Evolutionary conservation across 2,113 vertebrate species (phyloP).

Genomic region (Fulica atra): DNA sequence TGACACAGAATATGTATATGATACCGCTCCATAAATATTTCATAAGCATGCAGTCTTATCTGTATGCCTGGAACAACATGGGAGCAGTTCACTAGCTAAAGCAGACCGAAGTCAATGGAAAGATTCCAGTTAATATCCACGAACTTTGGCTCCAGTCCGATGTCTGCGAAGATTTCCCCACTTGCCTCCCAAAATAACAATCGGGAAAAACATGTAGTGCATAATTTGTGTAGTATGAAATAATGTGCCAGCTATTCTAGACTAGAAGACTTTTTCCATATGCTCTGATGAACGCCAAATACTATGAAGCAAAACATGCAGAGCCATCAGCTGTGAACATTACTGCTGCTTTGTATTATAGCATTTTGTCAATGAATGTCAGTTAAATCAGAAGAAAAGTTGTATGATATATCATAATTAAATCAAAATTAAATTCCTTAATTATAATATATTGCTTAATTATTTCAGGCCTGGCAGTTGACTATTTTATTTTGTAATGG

Average conservation of each 20-base stretch:
- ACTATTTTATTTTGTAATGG: slow-evolving; percentile 39
- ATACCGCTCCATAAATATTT: slow-evolving; percentile 36
- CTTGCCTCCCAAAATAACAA: not conserved
- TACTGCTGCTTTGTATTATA: slow-evolving; percentile 17
- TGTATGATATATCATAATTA: slow-evolving; percentile 41
- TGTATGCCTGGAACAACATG: not conserved
- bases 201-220: not conserved
- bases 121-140: not conserved
- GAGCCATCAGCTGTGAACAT: slow-evolving; percentile 11
- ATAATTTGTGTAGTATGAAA: not conserved
- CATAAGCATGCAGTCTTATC: not conserved
- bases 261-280: slow-evolving; percentile 23
- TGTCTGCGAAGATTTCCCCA: not conserved
- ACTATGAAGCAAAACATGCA: not conserved
- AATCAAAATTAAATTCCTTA: slow-evolving; percentile 54
- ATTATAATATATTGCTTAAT: slow-evolving; percentile 62
- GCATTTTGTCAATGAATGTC: slow-evolving; percentile 57
- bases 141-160: not conserved
- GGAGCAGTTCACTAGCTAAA: slow-evolving; percentile 7
- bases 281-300: slow-evolving; percentile 25
- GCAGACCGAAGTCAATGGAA: not conserved
- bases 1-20: slow-evolving; percentile 2
- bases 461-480: slow-evolving; percentile 44
- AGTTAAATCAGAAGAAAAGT: slow-evolving; percentile 56
- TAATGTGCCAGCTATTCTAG: slow-evolving; percentile 18